These are phyloP conservation scores for Melanotaenia duboulayi DNA, from an alignment of 2,113 vertebrate species.

Conservation along the genomic window DNA sequence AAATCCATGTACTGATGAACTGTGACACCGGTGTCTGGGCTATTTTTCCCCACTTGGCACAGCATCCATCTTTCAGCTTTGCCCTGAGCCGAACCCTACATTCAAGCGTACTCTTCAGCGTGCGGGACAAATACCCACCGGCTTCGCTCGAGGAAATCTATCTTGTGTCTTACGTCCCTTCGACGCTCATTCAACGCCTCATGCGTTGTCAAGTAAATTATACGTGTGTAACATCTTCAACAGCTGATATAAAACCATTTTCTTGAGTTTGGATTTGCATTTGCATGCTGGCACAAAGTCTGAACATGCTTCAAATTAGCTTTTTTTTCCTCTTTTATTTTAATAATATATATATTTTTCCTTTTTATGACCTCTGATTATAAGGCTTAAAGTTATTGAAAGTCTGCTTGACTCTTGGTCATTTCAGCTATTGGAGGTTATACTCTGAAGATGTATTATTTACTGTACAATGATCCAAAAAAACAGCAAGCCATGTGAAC, in stretches of 20 bases:
- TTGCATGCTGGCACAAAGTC: constrained; percentile 26
- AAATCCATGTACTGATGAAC: constrained; percentile 56
- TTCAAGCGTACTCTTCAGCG: constrained; percentile 41
- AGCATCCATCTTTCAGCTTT: constrained; percentile 45
- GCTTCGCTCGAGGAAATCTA: constrained; percentile 46
- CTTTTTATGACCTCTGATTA: constrained; percentile 32
- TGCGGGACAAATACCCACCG: constrained; percentile 54
- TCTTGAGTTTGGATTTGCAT: constrained; percentile 29
- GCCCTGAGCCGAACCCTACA: constrained; percentile 53
- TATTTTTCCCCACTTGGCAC: constrained; percentile 63
- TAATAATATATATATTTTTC: too few relatives aligned
- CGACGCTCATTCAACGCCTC: constrained; percentile 13
- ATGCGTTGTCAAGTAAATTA: constrained; percentile 35
- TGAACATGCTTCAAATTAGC: constrained; percentile 29
- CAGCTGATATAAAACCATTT: constrained; percentile 10
- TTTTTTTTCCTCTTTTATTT: too few relatives aligned
- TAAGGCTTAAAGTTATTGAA: constrained; percentile 31
- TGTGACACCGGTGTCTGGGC: constrained; percentile 63
- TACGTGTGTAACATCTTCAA: constrained; percentile 10
- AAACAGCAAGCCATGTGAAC: constrained; percentile 19
- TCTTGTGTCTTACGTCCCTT: constrained; percentile 44
- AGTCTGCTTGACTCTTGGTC: constrained; percentile 3
- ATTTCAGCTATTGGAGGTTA: not conserved
- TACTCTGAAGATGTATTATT: not conserved
- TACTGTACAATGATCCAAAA: not conserved